Evolutionary conservation across 2,888 invertebrate species (phyloP).

Genomic region (Linnaemya vulpina): DNA sequence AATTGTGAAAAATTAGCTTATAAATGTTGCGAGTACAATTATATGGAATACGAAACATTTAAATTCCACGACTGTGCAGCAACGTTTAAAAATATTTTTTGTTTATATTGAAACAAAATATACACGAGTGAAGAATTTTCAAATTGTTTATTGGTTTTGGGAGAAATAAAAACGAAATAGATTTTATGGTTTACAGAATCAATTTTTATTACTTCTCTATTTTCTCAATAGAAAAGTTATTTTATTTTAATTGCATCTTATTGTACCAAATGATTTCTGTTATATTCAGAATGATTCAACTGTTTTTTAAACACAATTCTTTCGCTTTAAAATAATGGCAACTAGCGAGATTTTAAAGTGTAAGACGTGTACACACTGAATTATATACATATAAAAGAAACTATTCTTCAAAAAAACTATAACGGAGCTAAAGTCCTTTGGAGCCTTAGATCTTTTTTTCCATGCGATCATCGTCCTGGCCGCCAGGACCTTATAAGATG

Average conservation of each 20-base stretch:
- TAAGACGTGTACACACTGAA: too few species aligned
- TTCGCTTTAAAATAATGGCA: not conserved
- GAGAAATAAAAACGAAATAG: not conserved
- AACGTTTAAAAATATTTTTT: conserved; percentile 39
- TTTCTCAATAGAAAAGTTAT: not conserved
- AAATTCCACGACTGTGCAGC: conserved; percentile 33
- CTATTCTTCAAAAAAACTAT: too few species aligned
- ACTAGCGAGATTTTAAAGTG: not conserved
- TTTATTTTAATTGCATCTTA: not conserved
- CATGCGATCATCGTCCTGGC: too few species aligned
- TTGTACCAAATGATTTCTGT: not conserved
- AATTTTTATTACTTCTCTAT: not conserved
- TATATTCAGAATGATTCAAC: not conserved
- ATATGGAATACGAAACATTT: conserved; percentile 33
- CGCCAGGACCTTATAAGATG: too few species aligned
- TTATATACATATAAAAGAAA: too few species aligned
- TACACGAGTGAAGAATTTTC: conserved; percentile 6
- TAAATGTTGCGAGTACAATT: conserved; percentile 22
- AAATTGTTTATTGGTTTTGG: conserved; percentile 47
- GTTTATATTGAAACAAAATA: conserved; percentile 15
- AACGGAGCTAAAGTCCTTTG: too few species aligned
- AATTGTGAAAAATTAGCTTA: conserved; percentile 7
- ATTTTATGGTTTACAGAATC: conserved; percentile 5
- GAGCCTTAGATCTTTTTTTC: too few species aligned
- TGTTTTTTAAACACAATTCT: not conserved